A percentile compares a stretch with the other conserved stretches of the same genome.
These are phyloP conservation scores for Drosophila dives DNA, from an alignment of 2,888 invertebrate species.

Conservation along the genomic window DNA sequence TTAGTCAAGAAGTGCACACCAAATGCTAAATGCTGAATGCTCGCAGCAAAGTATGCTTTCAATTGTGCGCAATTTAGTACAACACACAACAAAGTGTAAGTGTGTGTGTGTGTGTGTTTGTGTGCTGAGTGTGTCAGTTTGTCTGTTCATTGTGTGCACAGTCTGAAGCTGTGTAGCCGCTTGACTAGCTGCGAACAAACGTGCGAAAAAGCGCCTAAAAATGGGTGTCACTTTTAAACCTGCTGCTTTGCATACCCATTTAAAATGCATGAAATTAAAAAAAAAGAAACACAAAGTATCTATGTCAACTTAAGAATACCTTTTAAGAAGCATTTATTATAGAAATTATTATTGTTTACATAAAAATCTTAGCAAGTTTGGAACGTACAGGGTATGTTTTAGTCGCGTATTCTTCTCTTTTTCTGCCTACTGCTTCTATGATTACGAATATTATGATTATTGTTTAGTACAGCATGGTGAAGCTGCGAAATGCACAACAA, in stretches of 20 bases:
- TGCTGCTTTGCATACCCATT: slow-evolving; percentile 6
- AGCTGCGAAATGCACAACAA: slow-evolving; percentile 5
- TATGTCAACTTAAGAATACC: not conserved
- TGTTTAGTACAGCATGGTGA: slow-evolving; percentile 57
- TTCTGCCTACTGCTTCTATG: slow-evolving; percentile 47
- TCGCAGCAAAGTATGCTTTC: slow-evolving; percentile 75
- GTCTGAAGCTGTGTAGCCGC: slow-evolving; percentile 28
- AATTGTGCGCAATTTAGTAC: slow-evolving; percentile 80
- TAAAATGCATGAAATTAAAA: not conserved
- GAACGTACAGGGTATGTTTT: not conserved
- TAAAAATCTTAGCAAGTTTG: not conserved
- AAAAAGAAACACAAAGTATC: not conserved
- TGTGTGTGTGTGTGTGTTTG: slow-evolving; percentile 27
- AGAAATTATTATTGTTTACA: not conserved
- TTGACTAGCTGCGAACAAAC: slow-evolving; percentile 73
- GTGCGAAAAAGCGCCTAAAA: slow-evolving; percentile 63
- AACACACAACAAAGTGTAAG: slow-evolving; percentile 52
- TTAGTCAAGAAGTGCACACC: slow-evolving; percentile 61
- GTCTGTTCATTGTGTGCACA: slow-evolving; percentile 31
- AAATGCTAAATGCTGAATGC: slow-evolving; percentile 74
- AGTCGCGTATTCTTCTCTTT: not conserved
- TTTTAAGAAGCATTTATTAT: not conserved
- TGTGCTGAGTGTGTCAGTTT: slow-evolving; percentile 36
- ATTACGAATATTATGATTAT: slow-evolving; percentile 79
- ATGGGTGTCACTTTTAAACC: slow-evolving; percentile 19